Evolutionary conservation across 2,888 invertebrate genomes (phyloP).

Genomic region (Phengaris alcon): DNA sequence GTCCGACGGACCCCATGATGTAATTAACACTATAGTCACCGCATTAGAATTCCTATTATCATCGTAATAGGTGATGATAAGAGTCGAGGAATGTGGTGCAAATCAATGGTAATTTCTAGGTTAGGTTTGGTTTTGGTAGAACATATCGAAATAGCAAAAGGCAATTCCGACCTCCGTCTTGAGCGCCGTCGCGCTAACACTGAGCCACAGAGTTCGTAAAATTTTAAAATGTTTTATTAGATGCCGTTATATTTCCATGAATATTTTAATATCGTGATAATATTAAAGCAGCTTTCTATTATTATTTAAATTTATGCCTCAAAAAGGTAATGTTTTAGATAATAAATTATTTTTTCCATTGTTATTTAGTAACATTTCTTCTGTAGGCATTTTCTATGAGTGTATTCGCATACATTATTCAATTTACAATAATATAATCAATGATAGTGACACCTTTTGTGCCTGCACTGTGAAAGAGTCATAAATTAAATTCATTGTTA

Average conservation of each 20-base stretch:
- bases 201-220: background rate
- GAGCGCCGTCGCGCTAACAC: background rate
- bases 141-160: background rate
- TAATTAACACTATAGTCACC: constrained; percentile 37
- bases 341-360: background rate
- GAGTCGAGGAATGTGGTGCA: background rate
- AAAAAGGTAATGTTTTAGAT: background rate
- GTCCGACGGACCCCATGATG: constrained; percentile 25
- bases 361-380: background rate
- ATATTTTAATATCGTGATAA: background rate
- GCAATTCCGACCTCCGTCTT: background rate
- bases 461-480: background rate
- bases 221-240: background rate
- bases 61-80: constrained; percentile 1
- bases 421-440: background rate
- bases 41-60: constrained; percentile 5
- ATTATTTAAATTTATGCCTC: constrained; percentile 1
- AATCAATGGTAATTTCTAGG: background rate
- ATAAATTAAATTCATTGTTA: background rate
- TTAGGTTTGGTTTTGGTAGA: background rate
- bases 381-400: background rate
- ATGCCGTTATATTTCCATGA: background rate
- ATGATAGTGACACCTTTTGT: background rate
- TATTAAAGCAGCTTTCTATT: constrained; percentile 2
- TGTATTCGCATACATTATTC: background rate